Evolutionary conservation across 1,140 invertebrate genomes (phyloP).

Genomic region (Zaprionus ghesquierei): DNA sequence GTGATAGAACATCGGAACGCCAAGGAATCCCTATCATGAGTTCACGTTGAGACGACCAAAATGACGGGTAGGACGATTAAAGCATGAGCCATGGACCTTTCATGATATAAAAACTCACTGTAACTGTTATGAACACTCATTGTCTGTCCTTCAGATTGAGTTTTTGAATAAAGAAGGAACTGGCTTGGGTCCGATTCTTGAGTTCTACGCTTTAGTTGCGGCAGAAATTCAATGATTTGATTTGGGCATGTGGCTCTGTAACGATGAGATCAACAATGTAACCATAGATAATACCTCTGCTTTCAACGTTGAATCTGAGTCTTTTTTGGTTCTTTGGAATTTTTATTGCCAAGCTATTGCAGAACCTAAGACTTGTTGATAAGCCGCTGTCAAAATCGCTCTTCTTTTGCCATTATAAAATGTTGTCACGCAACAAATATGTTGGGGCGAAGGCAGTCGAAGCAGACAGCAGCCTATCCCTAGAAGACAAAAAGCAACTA

Average conservation of each 20-base stretch:
- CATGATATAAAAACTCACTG: conserved; percentile 97
- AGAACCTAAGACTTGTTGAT: conserved; percentile 98
- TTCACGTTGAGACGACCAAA: conserved; percentile 89
- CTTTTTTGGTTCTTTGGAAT: conserved; percentile 96
- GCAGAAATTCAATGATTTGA: conserved; percentile 97
- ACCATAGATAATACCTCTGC: background rate
- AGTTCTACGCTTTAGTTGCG: conserved; percentile 97
- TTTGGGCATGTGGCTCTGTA: conserved; percentile 96
- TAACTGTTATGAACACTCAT: too few species aligned
- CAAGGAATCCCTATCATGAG: conserved; percentile 86
- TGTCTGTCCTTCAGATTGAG: conserved; percentile 93
- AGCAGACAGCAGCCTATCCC: conserved; percentile 85
- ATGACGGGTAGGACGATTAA: conserved; percentile 98
- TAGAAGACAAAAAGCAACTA: conserved; percentile 86
- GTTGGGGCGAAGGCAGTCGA: conserved; percentile 86
- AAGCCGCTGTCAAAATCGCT: conserved; percentile 97
- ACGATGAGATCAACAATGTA: conserved; percentile 84
- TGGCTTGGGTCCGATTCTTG: conserved; percentile 98
- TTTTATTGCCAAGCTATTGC: conserved; percentile 97
- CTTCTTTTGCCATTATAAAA: conserved; percentile 94
- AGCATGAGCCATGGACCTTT: conserved; percentile 98
- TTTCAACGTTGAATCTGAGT: conserved; percentile 83
- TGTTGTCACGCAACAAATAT: conserved; percentile 84
- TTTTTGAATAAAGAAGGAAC: too few species aligned
- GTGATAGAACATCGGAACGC: too few species aligned